Conservation (phyloP, 92 coral and sea anemone species). For the Zoanthus solanderi region DNA sequence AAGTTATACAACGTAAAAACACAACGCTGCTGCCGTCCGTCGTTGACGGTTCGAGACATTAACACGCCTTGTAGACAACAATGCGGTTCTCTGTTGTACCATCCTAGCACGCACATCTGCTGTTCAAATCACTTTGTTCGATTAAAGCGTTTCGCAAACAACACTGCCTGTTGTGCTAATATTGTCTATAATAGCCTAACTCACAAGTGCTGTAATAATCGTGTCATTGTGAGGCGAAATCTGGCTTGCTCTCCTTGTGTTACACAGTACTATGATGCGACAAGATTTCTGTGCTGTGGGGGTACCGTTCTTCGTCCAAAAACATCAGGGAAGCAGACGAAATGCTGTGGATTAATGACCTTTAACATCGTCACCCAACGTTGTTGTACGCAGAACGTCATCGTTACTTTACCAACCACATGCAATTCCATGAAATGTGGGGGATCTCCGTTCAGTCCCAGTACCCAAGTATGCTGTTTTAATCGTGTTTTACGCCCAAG, state of each 20-base stretch:
- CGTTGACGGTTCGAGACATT: not conserved
- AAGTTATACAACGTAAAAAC: not conserved
- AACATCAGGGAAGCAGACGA: not conserved
- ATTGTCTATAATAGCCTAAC: not conserved
- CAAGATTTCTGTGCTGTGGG: slow-evolving; percentile 34
- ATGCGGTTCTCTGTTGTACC: slow-evolving; percentile 21
- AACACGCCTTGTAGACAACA: slow-evolving; percentile 6
- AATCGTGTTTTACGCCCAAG: slow-evolving; percentile 15
- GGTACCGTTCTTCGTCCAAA: slow-evolving; percentile 29
- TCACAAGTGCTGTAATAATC: slow-evolving; percentile 24
- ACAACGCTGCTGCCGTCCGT: slow-evolving; percentile 24
- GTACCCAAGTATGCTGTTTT: slow-evolving; percentile 26
- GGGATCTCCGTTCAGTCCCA: not conserved
- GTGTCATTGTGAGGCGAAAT: slow-evolving; percentile 7
- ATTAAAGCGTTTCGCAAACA: slow-evolving; percentile 20
- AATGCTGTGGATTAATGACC: not conserved
- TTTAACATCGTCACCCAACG: slow-evolving; percentile 8
- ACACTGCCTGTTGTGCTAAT: not conserved
- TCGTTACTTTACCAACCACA: not conserved
- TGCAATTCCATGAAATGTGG: slow-evolving; percentile 20
- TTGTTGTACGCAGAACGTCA: slow-evolving; percentile 17
- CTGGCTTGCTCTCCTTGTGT: slow-evolving; percentile 33
- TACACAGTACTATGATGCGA: slow-evolving; percentile 28
- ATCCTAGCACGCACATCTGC: slow-evolving; percentile 18
- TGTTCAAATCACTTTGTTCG: slow-evolving; percentile 9